These are phyloP conservation scores for Glaucomys volans DNA, from an alignment of 2,113 vertebrate species.

Conservation along the genomic window DNA sequence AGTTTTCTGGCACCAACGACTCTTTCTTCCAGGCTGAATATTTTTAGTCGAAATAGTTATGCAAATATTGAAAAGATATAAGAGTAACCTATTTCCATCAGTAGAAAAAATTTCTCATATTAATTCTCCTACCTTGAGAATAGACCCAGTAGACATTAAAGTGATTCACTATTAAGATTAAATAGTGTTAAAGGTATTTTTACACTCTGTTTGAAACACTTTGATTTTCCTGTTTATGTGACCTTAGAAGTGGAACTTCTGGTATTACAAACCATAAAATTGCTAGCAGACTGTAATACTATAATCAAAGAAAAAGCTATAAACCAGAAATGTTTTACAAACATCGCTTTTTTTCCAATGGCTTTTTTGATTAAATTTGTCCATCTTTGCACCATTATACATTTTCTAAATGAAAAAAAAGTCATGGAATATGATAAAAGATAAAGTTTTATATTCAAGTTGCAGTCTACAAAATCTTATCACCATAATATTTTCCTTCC, in stretches of 20 bases:
- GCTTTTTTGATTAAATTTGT: constrained; percentile 61
- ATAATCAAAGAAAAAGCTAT: constrained; percentile 78
- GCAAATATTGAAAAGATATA: constrained; percentile 54
- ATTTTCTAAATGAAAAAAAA: constrained; percentile 56
- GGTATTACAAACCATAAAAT: constrained; percentile 80
- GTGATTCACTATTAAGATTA: constrained; percentile 86
- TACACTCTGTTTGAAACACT: constrained; percentile 85
- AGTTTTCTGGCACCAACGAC: constrained; percentile 48
- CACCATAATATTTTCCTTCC: constrained; percentile 53
- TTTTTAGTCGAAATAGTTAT: constrained; percentile 58
- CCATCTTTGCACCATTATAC: neutral
- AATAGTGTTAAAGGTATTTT: constrained; percentile 85
- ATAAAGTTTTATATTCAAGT: constrained; percentile 56
- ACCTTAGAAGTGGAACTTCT: constrained; percentile 80
- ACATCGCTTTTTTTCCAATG: constrained; percentile 58
- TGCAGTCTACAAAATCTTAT: neutral
- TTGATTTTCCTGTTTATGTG: constrained; percentile 85
- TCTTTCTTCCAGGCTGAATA: constrained; percentile 46
- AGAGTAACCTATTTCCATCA: constrained; percentile 41
- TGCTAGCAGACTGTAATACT: constrained; percentile 77
- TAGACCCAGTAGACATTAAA: constrained; percentile 79
- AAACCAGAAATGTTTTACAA: constrained; percentile 62
- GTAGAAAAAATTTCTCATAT: constrained; percentile 66
- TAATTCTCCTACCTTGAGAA: constrained; percentile 72
- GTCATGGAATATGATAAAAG: constrained; percentile 34